These are phyloP conservation scores for Montipora capricornis DNA, from an alignment of 64 coral and sea anemone species.

Conservation along the genomic window DNA sequence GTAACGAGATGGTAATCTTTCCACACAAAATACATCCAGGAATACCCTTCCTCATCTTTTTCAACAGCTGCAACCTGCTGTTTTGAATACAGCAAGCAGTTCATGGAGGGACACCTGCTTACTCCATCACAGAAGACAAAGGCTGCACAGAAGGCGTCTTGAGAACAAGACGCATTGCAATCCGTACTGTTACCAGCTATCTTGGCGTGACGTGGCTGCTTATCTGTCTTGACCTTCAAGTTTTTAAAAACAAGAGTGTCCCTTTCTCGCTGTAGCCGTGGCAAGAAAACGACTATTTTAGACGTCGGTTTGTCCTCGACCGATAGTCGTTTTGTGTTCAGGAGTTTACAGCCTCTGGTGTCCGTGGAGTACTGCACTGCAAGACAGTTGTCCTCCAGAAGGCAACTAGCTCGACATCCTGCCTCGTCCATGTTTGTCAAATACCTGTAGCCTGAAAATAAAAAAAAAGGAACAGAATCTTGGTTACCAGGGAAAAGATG, in stretches of 20 bases:
- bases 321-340: background rate
- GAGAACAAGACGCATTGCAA: background rate
- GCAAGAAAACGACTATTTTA: conserved; percentile 37
- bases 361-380: conserved; percentile 5
- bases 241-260: conserved; percentile 5
- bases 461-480: background rate
- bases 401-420: conserved; percentile 32
- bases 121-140: conserved; percentile 20
- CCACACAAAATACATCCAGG: conserved; percentile 26
- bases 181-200: background rate
- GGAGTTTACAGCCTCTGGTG: background rate
- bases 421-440: conserved; percentile 24
- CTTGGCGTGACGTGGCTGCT: background rate
- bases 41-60: background rate
- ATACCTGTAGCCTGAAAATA: conserved; percentile 29
- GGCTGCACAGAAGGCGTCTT: conserved; percentile 41
- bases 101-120: conserved; percentile 37
- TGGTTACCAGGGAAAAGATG: background rate
- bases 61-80: conserved; percentile 12
- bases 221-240: background rate
- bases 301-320: background rate
- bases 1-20: conserved; percentile 17
- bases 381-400: conserved; percentile 32
- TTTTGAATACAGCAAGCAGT: conserved; percentile 51
- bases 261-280: conserved; percentile 45